Conservation (phyloP, 2,888 invertebrate genomes). For the Drosophila kanekoi region DNA sequence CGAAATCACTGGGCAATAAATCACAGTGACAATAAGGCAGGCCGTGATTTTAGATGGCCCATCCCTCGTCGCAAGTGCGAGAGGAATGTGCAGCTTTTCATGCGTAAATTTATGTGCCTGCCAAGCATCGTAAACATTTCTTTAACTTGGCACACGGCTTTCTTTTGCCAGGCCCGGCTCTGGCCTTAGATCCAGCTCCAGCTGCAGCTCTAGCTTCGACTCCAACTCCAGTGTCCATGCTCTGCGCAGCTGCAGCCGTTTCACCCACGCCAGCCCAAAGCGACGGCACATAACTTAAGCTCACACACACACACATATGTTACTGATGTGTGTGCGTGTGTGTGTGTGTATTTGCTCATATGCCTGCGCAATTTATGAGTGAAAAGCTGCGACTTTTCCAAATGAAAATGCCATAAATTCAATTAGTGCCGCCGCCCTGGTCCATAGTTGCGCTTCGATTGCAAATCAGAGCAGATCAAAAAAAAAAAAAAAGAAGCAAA, state of each 20-base stretch:
- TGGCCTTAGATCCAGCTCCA: neutral
- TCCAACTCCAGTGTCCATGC: slow-evolving; percentile 16
- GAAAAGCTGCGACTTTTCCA: slow-evolving; percentile 71
- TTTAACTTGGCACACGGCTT: slow-evolving; percentile 60
- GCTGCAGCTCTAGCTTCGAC: slow-evolving; percentile 11
- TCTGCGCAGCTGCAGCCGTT: slow-evolving; percentile 74
- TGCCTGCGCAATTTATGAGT: slow-evolving; percentile 71
- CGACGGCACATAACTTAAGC: slow-evolving; percentile 63
- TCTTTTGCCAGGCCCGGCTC: slow-evolving; percentile 45
- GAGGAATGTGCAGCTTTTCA: slow-evolving; percentile 68
- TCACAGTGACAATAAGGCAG: slow-evolving; percentile 64
- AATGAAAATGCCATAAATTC: slow-evolving; percentile 77
- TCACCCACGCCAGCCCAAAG: slow-evolving; percentile 74
- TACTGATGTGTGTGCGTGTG: neutral
- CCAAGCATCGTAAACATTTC: slow-evolving; percentile 78
- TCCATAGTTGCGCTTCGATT: slow-evolving; percentile 40
- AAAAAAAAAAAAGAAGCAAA: neutral
- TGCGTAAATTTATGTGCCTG: slow-evolving; percentile 81
- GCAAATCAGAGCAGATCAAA: slow-evolving; percentile 74
- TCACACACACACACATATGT: slow-evolving; percentile 24
- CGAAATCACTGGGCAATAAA: slow-evolving; percentile 50
- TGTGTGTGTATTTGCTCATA: slow-evolving; percentile 43
- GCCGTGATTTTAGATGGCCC: slow-evolving; percentile 46
- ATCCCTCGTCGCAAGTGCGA: slow-evolving; percentile 43
- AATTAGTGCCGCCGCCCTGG: slow-evolving; percentile 58